Base-by-base conservation (phyloP, 2,888 invertebrate genomes). In the Eudemis profundana region DNA sequence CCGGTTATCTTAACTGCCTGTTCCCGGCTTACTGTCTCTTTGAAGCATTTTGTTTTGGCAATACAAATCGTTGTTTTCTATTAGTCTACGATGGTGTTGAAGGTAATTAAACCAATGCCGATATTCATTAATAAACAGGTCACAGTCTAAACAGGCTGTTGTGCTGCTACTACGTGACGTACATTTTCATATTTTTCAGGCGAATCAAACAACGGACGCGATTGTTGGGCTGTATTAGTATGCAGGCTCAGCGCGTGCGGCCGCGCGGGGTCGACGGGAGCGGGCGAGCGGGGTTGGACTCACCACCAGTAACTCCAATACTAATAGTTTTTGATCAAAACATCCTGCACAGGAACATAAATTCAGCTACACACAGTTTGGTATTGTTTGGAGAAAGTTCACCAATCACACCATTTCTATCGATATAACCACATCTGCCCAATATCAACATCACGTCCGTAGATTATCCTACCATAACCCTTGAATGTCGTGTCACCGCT, bases 91-190 rank as follows among this genome's bases (percentile, higher is more conserved):
- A 42, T 44, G 54, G 54, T 56, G 56, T 42, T 8, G 29, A 44
- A n/a, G 29, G n/a, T 27, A 56, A 56, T 56, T 56, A 56, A 44
- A 42, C n/a, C 56, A 14, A 54, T n/a, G 23, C 47, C 17, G 56
- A 56, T 56, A 29, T 19, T 29, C 42, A 64, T 64, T 64, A 57
- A 59, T 51, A 64, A 57, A 27, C 64, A 51, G 50, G 51, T 59
- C 64, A 57, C 57, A 33, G 21, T 40, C 44, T 59, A 64, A 40
- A 14, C 38, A 42, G 50, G 15, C 54, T 40, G 50, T 27, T 46
- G 42, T 15, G 36, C 14, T 33, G 19, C 56, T 29, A 36, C 27
- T 42, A 64, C 57, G 64, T 59, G 57, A 38, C 44, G 33, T 27
- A 50, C 36, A 64, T 64, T 44, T 46, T 21, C 36, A 64, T 51